Conservation (phyloP, 2,888 invertebrate species). For the Spisula solida region DNA sequence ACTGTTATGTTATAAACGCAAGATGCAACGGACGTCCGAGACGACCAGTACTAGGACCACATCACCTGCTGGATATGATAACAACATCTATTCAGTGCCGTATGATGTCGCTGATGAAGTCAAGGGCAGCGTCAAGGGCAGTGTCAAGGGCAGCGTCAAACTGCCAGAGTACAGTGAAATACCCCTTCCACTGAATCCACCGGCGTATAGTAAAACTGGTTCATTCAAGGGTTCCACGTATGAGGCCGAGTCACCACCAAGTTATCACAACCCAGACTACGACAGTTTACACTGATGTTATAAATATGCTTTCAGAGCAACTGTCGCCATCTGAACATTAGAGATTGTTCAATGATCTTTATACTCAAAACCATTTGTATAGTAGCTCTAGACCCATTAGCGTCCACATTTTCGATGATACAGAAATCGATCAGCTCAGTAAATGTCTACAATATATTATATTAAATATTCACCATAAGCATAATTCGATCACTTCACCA, state of each 20-base stretch:
- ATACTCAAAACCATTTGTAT: too few species aligned
- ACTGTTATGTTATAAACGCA: conserved; percentile 37
- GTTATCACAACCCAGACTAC: conserved; percentile 50
- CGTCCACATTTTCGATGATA: too few species aligned
- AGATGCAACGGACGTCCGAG: background rate
- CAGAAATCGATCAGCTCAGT: too few species aligned
- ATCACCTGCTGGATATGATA: conserved; percentile 28
- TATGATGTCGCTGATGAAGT: conserved; percentile 14
- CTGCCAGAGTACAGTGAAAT: conserved; percentile 33
- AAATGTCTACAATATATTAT: too few species aligned
- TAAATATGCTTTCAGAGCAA: too few species aligned
- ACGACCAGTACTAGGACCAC: background rate
- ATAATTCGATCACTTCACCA: too few species aligned
- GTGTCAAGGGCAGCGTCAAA: background rate
- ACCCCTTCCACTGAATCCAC: conserved; percentile 38
- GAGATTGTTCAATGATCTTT: too few species aligned
- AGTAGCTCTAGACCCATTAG: too few species aligned
- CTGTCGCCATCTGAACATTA: too few species aligned
- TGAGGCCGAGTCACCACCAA: conserved; percentile 30
- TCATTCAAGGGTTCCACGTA: conserved; percentile 2
- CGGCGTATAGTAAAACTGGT: conserved; percentile 36
- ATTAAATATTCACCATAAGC: too few species aligned
- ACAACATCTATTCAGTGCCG: conserved; percentile 48
- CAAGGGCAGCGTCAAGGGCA: background rate
- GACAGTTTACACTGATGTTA: conserved; percentile 1